Conservation (phyloP, 2,888 invertebrate genomes). For the Megastigmus dorsalis region DNA sequence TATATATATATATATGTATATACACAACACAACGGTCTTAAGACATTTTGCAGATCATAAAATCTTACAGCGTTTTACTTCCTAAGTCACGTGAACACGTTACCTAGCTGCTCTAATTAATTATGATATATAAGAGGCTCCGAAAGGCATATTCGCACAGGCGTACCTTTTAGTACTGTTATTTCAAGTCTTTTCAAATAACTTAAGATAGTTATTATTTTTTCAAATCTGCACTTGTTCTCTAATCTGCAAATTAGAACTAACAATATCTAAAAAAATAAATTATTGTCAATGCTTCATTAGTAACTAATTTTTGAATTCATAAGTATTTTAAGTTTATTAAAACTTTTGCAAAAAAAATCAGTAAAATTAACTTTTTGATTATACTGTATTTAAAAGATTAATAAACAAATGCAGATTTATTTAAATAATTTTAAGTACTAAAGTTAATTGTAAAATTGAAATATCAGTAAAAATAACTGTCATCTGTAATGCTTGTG, state of each 20-base stretch:
- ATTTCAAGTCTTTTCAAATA: constrained; percentile 29
- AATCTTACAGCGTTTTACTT: constrained; percentile 21
- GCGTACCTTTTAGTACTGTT: constrained; percentile 27
- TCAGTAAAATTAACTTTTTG: constrained; percentile 4
- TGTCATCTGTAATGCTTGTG: constrained; percentile 17
- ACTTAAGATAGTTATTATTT: constrained; percentile 13
- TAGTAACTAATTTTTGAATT: not conserved
- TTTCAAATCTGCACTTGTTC: constrained; percentile 3
- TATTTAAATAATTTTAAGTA: constrained; percentile 47
- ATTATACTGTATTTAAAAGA: not conserved
- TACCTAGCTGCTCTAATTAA: constrained; percentile 35
- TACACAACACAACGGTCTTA: constrained; percentile 51
- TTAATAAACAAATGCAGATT: not conserved
- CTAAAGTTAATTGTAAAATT: constrained; percentile 16
- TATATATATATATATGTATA: constrained; percentile 52
- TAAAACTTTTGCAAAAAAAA: not conserved
- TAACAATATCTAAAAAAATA: not conserved
- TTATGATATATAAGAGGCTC: constrained; percentile 39
- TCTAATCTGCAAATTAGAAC: constrained; percentile 11
- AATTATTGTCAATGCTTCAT: constrained; percentile 30
- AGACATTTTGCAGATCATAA: constrained; percentile 47
- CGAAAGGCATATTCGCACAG: constrained; percentile 34
- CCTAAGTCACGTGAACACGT: constrained; percentile 35
- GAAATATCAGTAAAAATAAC: constrained; percentile 39
- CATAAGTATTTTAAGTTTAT: not conserved